Conservation (phyloP, 2,797 vertebrate genomes). For the Malacoraja senta region DNA sequence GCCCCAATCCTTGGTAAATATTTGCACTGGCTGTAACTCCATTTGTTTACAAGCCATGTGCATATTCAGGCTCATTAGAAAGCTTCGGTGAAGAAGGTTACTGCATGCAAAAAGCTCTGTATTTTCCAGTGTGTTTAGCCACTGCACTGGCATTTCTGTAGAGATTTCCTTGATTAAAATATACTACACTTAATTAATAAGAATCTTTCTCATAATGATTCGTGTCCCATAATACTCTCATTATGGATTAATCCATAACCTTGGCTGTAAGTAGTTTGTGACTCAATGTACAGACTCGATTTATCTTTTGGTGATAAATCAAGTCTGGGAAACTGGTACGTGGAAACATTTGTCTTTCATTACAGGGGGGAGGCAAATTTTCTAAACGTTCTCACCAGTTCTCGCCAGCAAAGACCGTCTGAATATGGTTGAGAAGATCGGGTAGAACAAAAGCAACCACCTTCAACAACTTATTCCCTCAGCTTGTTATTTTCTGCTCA, state of each 20-base stretch:
- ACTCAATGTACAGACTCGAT: neutral
- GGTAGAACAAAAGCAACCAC: neutral
- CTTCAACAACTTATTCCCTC: neutral
- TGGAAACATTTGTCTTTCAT: neutral
- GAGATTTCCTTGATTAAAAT: neutral
- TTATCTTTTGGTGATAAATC: conserved; percentile 25
- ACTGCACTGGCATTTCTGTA: neutral
- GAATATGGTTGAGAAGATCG: neutral
- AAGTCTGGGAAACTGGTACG: neutral
- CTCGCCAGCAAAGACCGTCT: neutral
- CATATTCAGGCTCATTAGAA: conserved; percentile 46
- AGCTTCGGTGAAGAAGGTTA: conserved; percentile 48
- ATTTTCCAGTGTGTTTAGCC: neutral
- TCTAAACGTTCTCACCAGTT: neutral
- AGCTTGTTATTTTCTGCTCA: neutral
- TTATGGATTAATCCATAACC: neutral
- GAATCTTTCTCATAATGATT: neutral
- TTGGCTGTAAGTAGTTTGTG: neutral
- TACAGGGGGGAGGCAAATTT: neutral
- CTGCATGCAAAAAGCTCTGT: conserved; percentile 40
- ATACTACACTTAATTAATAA: neutral
- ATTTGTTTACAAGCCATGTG: conserved; percentile 59
- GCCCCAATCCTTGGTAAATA: conserved; percentile 58
- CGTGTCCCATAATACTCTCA: neutral
- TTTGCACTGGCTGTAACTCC: conserved; percentile 60